Conservation (phyloP, 2,113 vertebrate species). For the Mastomys natalensis region DNA sequence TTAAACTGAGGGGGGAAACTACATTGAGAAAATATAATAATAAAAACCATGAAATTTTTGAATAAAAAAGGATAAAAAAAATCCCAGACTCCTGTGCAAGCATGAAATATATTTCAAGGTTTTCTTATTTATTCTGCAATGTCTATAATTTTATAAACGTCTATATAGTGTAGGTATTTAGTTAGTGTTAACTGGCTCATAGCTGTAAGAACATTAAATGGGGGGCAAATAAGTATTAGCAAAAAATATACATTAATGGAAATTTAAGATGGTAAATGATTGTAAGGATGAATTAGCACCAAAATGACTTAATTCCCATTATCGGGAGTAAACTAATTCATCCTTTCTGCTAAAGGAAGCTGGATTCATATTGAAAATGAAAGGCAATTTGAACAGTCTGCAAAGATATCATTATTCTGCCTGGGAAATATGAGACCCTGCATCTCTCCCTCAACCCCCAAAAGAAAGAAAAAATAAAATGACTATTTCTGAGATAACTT, state of each 20-base stretch:
- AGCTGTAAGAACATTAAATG: background rate
- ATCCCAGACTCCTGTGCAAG: background rate
- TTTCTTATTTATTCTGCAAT: slow-evolving; percentile 35
- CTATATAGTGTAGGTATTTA: slow-evolving; percentile 18
- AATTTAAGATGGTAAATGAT: slow-evolving; percentile 52
- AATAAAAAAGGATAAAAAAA: background rate
- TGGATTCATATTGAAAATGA: slow-evolving; percentile 61
- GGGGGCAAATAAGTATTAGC: background rate
- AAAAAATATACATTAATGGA: slow-evolving; percentile 33
- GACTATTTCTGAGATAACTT: slow-evolving; percentile 60
- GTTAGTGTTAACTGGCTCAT: slow-evolving; percentile 34
- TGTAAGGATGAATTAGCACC: slow-evolving; percentile 26
- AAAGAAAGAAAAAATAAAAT: slow-evolving; percentile 30
- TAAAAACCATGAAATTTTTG: background rate
- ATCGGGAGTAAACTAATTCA: slow-evolving; percentile 4
- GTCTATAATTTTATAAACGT: slow-evolving; percentile 27
- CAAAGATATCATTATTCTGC: slow-evolving; percentile 14
- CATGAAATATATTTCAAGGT: slow-evolving; percentile 38
- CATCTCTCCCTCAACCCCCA: background rate
- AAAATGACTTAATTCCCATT: slow-evolving; percentile 54
- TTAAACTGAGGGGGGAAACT: background rate
- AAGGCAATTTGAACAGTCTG: slow-evolving; percentile 59
- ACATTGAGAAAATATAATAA: background rate
- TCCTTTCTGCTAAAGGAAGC: slow-evolving; percentile 59
- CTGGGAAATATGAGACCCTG: background rate